Conservation (phyloP, 1,140 invertebrate genomes). For the Macrosteles quadrilineatus region DNA sequence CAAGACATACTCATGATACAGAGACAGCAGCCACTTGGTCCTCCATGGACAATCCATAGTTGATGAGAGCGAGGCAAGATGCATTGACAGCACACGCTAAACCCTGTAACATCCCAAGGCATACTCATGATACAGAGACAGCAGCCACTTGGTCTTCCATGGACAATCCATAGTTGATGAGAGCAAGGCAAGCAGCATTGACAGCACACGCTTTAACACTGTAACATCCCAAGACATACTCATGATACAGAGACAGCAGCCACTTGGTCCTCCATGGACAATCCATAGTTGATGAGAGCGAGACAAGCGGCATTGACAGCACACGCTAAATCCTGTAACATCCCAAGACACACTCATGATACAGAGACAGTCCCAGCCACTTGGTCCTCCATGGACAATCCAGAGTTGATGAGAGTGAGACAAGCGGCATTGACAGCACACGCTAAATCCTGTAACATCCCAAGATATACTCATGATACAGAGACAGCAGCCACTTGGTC, state of each 20-base stretch:
- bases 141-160: slow-evolving; percentile 82
- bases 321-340: slow-evolving; percentile 68
- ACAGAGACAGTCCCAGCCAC: too few species aligned
- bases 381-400: slow-evolving; percentile 75
- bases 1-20: too few species aligned
- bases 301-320: slow-evolving; percentile 80
- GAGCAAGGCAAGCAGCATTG: slow-evolving; percentile 79
- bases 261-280: slow-evolving; percentile 77
- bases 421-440: slow-evolving; percentile 81
- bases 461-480: too few species aligned
- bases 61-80: slow-evolving; percentile 74
- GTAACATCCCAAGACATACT: too few species aligned
- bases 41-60: slow-evolving; percentile 78
- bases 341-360: too few species aligned
- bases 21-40: slow-evolving; percentile 75
- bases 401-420: slow-evolving; percentile 77
- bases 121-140: slow-evolving; percentile 51
- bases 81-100: slow-evolving; percentile 81
- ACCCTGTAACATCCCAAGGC: slow-evolving; percentile 59
- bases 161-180: slow-evolving; percentile 76
- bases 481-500: slow-evolving; percentile 75
- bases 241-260: slow-evolving; percentile 63
- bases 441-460: slow-evolving; percentile 65
- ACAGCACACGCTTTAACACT: slow-evolving; percentile 74
- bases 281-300: slow-evolving; percentile 75